phyloP scores from a whole-genome alignment of 2,797 vertebrate species.

The Naso thynnoides region DNA sequence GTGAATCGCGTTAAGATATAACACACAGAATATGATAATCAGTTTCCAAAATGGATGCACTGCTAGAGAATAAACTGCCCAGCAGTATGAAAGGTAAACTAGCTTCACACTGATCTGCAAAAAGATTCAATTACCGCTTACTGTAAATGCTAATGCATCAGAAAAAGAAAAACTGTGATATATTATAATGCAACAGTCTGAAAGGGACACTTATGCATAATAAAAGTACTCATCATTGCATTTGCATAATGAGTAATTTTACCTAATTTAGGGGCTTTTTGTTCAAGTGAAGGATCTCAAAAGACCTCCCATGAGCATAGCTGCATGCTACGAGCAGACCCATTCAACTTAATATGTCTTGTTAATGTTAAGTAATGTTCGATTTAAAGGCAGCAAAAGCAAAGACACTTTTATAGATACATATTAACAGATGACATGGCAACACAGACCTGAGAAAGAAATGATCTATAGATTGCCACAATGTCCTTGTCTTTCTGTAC shows the following conservation, averaged over 20 bases:
- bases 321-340: background rate
- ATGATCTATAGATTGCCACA: background rate
- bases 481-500: background rate
- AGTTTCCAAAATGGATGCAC: background rate
- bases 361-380: background rate
- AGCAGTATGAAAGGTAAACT: background rate
- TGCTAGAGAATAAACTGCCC: background rate
- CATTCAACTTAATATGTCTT: background rate
- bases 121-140: background rate
- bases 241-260: background rate
- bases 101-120: background rate
- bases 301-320: background rate
- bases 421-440: background rate
- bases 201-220: background rate
- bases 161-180: background rate
- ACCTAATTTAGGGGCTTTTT: background rate
- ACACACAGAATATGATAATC: background rate
- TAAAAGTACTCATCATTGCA: background rate
- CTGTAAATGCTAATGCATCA: background rate
- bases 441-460: background rate
- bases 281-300: background rate
- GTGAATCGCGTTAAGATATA: background rate
- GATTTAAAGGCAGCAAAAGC: background rate
- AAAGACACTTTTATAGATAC: background rate
- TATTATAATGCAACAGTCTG: background rate